Base-by-base conservation (phyloP, 2,113 vertebrate species). In the Tragulus kanchil region DNA sequence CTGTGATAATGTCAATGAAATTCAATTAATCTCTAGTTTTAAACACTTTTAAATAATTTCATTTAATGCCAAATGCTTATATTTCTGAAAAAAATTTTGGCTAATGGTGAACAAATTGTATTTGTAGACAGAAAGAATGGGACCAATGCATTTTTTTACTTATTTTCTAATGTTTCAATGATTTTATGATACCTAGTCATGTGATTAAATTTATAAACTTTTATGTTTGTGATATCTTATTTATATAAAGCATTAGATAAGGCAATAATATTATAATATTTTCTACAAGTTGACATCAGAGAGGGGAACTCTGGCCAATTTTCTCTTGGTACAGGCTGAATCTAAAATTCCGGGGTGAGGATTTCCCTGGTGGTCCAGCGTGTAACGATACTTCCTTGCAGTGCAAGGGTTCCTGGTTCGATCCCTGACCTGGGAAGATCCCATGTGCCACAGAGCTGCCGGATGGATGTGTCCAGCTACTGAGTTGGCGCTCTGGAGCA, bases 31-130 rank as follows among this genome's bases (percentile, higher is more conserved):
- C 56, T 85, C 11, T 85, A 64, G 45, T 87, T 78, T 85, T n/a
- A 84, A 93, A 16, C 25, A 92, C 78, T 71, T 89, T 1, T 61
- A 93, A 93, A 81, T 81, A 91, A 92, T 89, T 89, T 21, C 16
- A 58, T 67, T 93, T 79, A 48, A 89, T 85, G 19, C 1, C 48
- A 19, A 92, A 69, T 95, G 50, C 1, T 94, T 95, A 58, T 14
- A 26, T 91, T 85, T 78, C 11, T 85, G 21, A 93, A 96, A 96
- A 92, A 83, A 56, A 56, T 21, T 59, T 56, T 65, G 45, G 3
- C 58, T 25, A 61, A 89, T 12, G 31, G 14, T 69, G 56, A 95
- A 89, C 5, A 93, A 58, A 85, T 71, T 13, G 0, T 86, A 48
- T 94, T 67, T 85, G 48, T 78, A 91, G 42, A 19, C 78, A 14